Evolutionary conservation across 2,113 vertebrate species (phyloP).

Genomic region (Laticauda laticaudata): DNA sequence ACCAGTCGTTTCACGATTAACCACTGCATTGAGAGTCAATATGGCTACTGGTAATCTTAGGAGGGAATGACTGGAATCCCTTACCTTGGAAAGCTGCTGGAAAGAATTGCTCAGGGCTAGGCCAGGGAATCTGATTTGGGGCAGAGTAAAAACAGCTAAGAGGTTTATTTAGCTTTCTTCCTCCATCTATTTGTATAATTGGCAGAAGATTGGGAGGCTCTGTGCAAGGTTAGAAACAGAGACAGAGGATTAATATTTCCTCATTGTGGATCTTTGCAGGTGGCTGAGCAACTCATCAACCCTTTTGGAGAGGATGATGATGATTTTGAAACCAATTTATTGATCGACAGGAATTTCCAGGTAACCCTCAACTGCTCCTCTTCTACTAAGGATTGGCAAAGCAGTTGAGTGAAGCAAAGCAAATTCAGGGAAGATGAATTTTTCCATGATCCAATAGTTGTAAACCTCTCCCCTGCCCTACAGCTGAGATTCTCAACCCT

Average conservation of each 20-base stretch:
- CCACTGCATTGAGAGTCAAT: not conserved
- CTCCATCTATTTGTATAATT: not conserved
- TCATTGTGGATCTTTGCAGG: constrained; percentile 63
- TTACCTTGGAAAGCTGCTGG: not conserved
- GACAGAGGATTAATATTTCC: not conserved
- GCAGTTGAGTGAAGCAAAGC: not conserved
- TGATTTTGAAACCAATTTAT: constrained; percentile 67
- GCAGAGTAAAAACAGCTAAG: not conserved
- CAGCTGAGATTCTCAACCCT: not conserved
- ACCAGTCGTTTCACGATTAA: not conserved
- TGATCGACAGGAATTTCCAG: constrained; percentile 93
- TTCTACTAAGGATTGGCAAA: not conserved
- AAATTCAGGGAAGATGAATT: not conserved
- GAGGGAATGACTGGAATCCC: not conserved
- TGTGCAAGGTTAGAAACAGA: not conserved
- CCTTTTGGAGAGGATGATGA: constrained; percentile 90
- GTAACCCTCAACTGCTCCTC: constrained; percentile 53
- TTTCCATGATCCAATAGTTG: not conserved
- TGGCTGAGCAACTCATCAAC: constrained; percentile 90
- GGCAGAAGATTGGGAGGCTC: not conserved
- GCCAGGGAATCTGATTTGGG: not conserved
- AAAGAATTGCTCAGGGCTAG: no score
- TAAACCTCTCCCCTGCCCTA: not conserved
- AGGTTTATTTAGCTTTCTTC: not conserved
- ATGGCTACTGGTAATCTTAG: not conserved